Evolutionary conservation across 2,888 invertebrate genomes (phyloP), one percentile per base, ranked within the genome.

Genomic region (Leptinotarsa peninsularis): DNA sequence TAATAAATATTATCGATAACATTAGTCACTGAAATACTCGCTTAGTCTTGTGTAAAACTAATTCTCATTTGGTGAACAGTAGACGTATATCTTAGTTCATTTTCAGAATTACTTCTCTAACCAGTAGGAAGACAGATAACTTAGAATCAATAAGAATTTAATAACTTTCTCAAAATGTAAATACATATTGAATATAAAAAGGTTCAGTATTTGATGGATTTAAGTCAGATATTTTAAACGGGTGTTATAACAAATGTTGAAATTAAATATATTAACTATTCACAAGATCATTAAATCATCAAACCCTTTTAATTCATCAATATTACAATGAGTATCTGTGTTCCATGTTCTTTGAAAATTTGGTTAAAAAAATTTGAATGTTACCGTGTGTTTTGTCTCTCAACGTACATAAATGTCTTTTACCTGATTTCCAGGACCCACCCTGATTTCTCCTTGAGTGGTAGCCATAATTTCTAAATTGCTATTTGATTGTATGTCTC

Each of bases 391-490:
- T 79, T 80, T 81, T 79, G 77, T 78, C 77, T 82, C 89, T 79
- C 82, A 81, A 91, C 91, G 63, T 63, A 63, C 91, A 91, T 91
- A 91, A 89, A 91, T 90, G 89, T 91, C 91, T 90, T 90, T 91
- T 90, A 93, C 93, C 92, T 93, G 93, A 91, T 93, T 93, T 89
- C 92, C 92, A 89, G 93, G 92, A 91, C 93, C 93, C 91, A 93
- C 93, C 91, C 93, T 91, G 89, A 93, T 93, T 90, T 93, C 93
- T 90, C 93, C 93, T 90, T 93, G 93, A 89, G 93, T 92, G 88
- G 93, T 92, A 88, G 93, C 92, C 83, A 82, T 82, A 54, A 68
- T 75, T 70, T 58, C 23, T 15, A 58, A 58, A 21, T 43, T 17
- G 27, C 13, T n/a, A 63, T 63, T 7, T 15, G 27, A 63, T n/a